These are phyloP conservation scores for Tholera decimalis DNA, from an alignment of 2,888 invertebrate species.

Conservation along the genomic window DNA sequence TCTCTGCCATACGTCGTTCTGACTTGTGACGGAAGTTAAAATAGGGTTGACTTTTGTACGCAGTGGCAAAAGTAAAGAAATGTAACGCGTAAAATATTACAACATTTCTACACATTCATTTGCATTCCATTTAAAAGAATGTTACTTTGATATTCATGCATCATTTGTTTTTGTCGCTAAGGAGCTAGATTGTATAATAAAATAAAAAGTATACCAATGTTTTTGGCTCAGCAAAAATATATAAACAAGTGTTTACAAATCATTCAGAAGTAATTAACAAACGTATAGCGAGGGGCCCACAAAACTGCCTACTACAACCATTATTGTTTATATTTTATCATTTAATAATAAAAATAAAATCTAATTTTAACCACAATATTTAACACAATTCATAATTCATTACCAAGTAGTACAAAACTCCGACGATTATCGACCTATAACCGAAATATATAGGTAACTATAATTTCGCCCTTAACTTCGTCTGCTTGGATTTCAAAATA, in stretches of 20 bases:
- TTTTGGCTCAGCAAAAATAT: neutral
- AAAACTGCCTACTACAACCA: too few relatives aligned
- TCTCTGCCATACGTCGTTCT: constrained; percentile 3
- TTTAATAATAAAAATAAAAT: too few relatives aligned
- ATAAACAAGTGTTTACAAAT: neutral
- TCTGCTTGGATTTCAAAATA: too few relatives aligned
- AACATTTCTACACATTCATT: constrained; percentile 16
- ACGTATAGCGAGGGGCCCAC: too few relatives aligned
- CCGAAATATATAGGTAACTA: too few relatives aligned
- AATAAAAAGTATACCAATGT: neutral
- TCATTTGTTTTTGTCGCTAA: constrained; percentile 15
- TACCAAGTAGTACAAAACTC: too few relatives aligned
- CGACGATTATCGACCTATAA: too few relatives aligned
- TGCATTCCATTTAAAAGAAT: constrained; percentile 8
- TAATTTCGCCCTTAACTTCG: too few relatives aligned
- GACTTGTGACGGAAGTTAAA: constrained; percentile 24
- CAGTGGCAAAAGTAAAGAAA: constrained; percentile 23
- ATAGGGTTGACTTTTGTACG: constrained; percentile 36
- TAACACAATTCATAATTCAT: too few relatives aligned
- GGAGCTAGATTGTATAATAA: neutral
- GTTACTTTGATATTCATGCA: constrained; percentile 6
- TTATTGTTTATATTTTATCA: too few relatives aligned
- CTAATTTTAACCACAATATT: too few relatives aligned
- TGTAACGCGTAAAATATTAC: constrained; percentile 23
- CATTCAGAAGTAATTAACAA: neutral